A percentile compares a stretch with the other conserved stretches of the same genome.
Evolutionary conservation across 1,140 invertebrate species (phyloP).

Genomic region (Zaprionus lachaisei): DNA sequence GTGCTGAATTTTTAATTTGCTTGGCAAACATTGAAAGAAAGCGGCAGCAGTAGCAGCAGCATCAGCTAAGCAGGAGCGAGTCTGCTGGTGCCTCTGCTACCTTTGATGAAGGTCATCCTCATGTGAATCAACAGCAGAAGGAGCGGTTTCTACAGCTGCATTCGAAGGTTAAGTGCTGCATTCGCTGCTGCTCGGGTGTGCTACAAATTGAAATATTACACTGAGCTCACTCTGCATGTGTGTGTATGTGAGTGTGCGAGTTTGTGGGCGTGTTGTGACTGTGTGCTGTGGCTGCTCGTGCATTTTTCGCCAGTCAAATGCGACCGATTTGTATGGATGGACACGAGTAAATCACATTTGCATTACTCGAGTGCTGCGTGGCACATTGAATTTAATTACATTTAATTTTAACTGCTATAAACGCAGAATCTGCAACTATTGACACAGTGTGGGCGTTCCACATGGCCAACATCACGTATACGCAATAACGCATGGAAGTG

Average conservation of each 20-base stretch:
- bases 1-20: slow-evolving; percentile 80
- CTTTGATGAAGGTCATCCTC: slow-evolving; percentile 48
- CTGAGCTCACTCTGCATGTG: slow-evolving; percentile 4
- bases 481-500: slow-evolving; percentile 73
- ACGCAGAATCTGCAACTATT: slow-evolving; percentile 46
- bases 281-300: slow-evolving; percentile 15
- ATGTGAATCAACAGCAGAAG: slow-evolving; percentile 31
- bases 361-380: slow-evolving; percentile 53
- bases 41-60: slow-evolving; percentile 18
- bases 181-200: slow-evolving; percentile 56
- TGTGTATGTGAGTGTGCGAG: neutral
- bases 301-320: slow-evolving; percentile 45
- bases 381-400: slow-evolving; percentile 72
- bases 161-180: slow-evolving; percentile 74
- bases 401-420: slow-evolving; percentile 64
- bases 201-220: slow-evolving; percentile 79
- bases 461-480: slow-evolving; percentile 63
- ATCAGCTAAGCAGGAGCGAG: slow-evolving; percentile 12
- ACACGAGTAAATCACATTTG: slow-evolving; percentile 61
- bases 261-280: neutral
- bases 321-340: slow-evolving; percentile 36
- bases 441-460: slow-evolving; percentile 48
- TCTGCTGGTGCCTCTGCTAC: slow-evolving; percentile 10
- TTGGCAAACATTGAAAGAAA: slow-evolving; percentile 61
- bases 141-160: slow-evolving; percentile 20